phyloP scores from a whole-genome alignment of 2,113 vertebrate genomes.

The Cheilinus undulatus region DNA sequence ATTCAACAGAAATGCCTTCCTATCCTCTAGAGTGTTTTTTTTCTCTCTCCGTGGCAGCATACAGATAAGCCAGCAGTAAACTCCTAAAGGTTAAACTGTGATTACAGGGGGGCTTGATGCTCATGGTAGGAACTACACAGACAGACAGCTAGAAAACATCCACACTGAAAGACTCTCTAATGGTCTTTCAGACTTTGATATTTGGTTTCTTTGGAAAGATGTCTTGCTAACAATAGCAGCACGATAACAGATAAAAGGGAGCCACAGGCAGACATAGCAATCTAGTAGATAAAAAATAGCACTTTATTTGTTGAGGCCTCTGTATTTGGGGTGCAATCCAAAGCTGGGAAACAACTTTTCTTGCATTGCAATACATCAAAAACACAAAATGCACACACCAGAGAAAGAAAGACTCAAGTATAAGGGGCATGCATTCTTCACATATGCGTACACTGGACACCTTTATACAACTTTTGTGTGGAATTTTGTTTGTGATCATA shows the following conservation, averaged over 20 bases:
- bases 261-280: background rate
- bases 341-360: background rate
- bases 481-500: too few species aligned
- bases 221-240: background rate
- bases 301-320: background rate
- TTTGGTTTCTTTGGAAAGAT: background rate
- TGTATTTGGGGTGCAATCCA: background rate
- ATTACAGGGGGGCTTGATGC: background rate
- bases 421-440: background rate
- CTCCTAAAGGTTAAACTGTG: conserved; percentile 7
- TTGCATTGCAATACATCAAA: background rate
- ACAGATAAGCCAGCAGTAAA: background rate
- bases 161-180: background rate
- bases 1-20: conserved; percentile 5
- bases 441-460: background rate
- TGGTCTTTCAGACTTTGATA: background rate
- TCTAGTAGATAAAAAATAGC: background rate
- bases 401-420: background rate
- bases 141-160: background rate
- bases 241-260: background rate
- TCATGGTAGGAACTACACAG: background rate
- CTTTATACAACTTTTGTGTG: too few species aligned
- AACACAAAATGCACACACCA: background rate
- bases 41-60: background rate
- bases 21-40: background rate